Percentiles rank a stretch among this genome's conserved stretches.
phyloP scores from a whole-genome alignment of 64 coral and sea anemone genomes.

The Pachyseris speciosa region DNA sequence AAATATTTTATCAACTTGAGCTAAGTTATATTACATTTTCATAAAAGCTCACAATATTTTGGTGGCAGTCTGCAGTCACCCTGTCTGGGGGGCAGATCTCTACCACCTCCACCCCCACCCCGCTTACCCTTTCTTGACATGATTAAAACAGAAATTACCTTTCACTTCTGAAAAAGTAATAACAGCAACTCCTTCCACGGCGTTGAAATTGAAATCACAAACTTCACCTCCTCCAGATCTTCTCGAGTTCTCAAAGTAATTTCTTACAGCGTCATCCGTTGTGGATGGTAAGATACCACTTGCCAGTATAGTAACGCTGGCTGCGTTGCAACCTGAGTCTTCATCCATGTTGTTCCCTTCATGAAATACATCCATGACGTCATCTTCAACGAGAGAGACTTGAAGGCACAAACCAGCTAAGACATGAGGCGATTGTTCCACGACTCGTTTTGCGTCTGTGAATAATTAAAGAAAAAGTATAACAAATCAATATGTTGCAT shows the following conservation, averaged over 20 bases:
- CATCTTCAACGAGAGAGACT: neutral
- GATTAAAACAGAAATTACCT: neutral
- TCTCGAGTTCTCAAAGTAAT: too few species aligned
- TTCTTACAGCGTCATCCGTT: neutral
- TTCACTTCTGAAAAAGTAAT: neutral
- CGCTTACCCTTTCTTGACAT: too few species aligned
- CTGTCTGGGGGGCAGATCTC: too few species aligned
- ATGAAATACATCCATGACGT: neutral
- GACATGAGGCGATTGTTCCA: neutral
- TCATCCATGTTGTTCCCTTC: neutral
- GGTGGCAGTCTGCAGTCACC: too few species aligned
- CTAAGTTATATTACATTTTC: too few species aligned
- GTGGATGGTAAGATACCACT: slow-evolving; percentile 11
- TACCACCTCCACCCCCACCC: too few species aligned
- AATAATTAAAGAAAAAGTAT: neutral
- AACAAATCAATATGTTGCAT: neutral
- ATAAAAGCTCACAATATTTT: too few species aligned
- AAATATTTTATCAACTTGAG: too few species aligned
- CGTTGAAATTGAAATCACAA: neutral
- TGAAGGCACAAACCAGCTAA: neutral
- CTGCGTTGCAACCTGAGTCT: neutral
- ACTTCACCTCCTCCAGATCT: too few species aligned
- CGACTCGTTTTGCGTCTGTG: neutral
- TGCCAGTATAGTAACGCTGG: neutral
- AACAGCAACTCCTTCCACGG: neutral